These are phyloP conservation scores for Scyliorhinus canicula DNA, from an alignment of 2,797 vertebrate genomes.

Conservation along the genomic window DNA sequence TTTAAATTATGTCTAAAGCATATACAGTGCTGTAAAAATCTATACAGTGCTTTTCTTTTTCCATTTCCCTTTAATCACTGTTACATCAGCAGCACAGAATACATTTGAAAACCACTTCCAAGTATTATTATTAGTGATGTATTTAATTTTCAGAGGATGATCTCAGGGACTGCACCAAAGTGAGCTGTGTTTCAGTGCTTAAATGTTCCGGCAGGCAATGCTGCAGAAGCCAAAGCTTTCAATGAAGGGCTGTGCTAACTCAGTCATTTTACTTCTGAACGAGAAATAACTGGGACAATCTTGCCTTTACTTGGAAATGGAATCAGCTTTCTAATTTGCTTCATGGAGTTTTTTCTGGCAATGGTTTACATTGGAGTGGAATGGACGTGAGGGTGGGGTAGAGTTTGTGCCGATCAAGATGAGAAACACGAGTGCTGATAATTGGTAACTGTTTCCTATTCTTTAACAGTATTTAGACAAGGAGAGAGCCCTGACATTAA, in stretches of 20 bases:
- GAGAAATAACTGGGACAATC: not conserved
- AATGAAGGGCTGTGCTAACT: not conserved
- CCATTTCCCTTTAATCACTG: not conserved
- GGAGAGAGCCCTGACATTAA: not conserved
- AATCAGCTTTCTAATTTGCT: not conserved
- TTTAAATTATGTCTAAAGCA: conserved; percentile 26
- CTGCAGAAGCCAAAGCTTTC: not conserved
- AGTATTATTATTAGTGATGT: not conserved
- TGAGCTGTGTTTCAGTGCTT: not conserved
- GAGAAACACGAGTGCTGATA: not conserved
- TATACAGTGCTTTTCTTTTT: not conserved
- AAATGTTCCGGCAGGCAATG: not conserved
- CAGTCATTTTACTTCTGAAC: not conserved
- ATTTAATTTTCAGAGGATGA: not conserved
- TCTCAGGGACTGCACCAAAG: not conserved
- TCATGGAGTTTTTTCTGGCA: not conserved
- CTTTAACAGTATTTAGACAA: not conserved
- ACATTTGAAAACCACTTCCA: not conserved
- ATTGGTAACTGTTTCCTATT: not conserved
- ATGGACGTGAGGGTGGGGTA: not conserved
- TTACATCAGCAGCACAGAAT: not conserved
- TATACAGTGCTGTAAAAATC: not conserved
- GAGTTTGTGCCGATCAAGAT: too few relatives aligned
- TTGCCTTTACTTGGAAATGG: conserved; percentile 24
- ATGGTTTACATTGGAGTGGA: not conserved